Base-by-base conservation (phyloP, 2,888 invertebrate genomes). In the Hyposoter dolosus region DNA sequence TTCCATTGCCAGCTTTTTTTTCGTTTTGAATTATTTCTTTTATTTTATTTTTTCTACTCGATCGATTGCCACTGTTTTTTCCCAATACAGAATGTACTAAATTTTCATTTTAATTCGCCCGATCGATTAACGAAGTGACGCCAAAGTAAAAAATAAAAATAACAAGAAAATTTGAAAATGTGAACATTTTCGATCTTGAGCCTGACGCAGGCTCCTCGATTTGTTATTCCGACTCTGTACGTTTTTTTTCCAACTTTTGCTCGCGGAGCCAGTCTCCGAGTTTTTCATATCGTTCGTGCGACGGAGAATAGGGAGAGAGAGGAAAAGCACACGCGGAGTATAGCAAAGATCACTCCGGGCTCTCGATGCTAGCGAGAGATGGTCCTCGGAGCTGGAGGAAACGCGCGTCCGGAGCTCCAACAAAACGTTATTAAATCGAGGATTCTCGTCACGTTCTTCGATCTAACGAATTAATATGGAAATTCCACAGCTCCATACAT, bases 381-480 rank as follows among this genome's bases (percentile, higher is more conserved):
- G 53, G 35, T 12, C 47, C 74, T 80, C 43, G 15, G 32, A n/a
- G 69, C 9, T 65, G 63, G 40, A 40, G 40, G 40, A 40, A 56
- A 35, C 35, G 75, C 47, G 60, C 35, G 17, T 9, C 40, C 71
- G 77, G 80, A 78, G 68, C 75, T 47, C 88, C 83, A 87, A 89
- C 88, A 89, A 90, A 91, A 90, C 88, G 89, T 90, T 90, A 90
- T 91, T 89, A 90, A 92, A 90, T 92, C 89, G 86, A 81, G 89
- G 86, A 91, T 91, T 92, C 90, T 84, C 89, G 88, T 89, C 92
- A 91, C 90, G 91, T 92, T 89, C 85, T 84, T 68, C 91, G 89
- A 90, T 91, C 91, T 90, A 90, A 91, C 92, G 90, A 91, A 92
- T 92, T 91, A 91, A 92, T 91, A 92, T 92, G 92, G 90, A 92